phyloP scores from a whole-genome alignment of 2,888 invertebrate species.

The Pollenia labialis region DNA sequence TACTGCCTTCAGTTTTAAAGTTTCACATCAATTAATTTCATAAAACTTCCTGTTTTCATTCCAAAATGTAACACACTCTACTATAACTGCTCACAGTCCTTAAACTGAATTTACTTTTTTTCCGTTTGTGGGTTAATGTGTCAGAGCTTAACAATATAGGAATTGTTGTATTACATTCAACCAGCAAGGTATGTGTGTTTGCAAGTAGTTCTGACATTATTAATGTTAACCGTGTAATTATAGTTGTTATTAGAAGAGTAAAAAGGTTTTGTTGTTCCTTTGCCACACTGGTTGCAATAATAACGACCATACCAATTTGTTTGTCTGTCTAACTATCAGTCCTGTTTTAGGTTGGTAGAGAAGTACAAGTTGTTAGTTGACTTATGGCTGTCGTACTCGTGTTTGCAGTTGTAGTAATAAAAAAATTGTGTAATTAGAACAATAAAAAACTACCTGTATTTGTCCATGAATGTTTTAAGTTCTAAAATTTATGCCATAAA shows the following conservation, averaged over 20 bases:
- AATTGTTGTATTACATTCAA: slow-evolving; percentile 27
- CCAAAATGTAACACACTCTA: not conserved
- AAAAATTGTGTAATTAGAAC: slow-evolving; percentile 55
- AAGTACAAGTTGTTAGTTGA: not conserved
- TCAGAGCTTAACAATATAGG: slow-evolving; percentile 46
- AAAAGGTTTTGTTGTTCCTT: not conserved
- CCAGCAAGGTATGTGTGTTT: not conserved
- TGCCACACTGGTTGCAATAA: slow-evolving; percentile 28
- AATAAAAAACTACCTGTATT: slow-evolving; percentile 35
- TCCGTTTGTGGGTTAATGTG: slow-evolving; percentile 70
- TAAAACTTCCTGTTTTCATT: too few relatives aligned
- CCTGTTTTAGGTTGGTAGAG: slow-evolving; percentile 15
- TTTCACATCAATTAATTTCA: too few relatives aligned
- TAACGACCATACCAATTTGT: slow-evolving; percentile 26
- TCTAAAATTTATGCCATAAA: not conserved
- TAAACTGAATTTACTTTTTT: slow-evolving; percentile 1
- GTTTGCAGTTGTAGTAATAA: slow-evolving; percentile 4
- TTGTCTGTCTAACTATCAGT: slow-evolving; percentile 17
- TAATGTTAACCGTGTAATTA: slow-evolving; percentile 49
- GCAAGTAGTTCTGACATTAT: slow-evolving; percentile 34
- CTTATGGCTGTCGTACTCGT: not conserved
- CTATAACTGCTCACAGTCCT: not conserved
- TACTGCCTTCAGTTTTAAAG: too few relatives aligned
- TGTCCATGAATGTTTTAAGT: slow-evolving; percentile 47
- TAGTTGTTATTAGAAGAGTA: slow-evolving; percentile 13